These are phyloP conservation scores for Metridium senile DNA, from an alignment of 92 coral and sea anemone genomes.

Conservation along the genomic window DNA sequence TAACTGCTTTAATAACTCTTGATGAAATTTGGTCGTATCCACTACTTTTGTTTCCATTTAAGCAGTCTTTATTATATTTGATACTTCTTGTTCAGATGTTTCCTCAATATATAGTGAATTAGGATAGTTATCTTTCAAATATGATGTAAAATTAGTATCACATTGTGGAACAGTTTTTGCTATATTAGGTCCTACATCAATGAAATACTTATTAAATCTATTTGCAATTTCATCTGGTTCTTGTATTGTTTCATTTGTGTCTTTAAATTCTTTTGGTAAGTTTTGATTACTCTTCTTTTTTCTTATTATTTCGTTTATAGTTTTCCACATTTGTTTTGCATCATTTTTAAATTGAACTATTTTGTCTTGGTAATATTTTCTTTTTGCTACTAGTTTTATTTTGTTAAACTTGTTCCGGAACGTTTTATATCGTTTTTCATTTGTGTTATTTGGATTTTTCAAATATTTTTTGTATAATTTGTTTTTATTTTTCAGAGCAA, in stretches of 20 bases:
- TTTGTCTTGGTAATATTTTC: constrained; percentile 22
- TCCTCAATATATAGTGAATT: too few relatives aligned
- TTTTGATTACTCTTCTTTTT: constrained; percentile 27
- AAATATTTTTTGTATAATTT: constrained; percentile 4
- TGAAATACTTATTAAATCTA: constrained; percentile 46
- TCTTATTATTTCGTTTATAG: constrained; percentile 52
- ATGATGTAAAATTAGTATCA: too few relatives aligned
- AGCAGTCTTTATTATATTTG: too few relatives aligned
- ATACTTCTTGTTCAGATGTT: too few relatives aligned
- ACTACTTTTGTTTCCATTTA: too few relatives aligned
- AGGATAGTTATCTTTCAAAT: too few relatives aligned
- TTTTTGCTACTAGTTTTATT: constrained; percentile 9
- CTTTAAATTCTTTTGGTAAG: constrained; percentile 36
- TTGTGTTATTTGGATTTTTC: background rate
- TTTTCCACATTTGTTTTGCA: constrained; percentile 45
- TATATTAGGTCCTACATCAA: constrained; percentile 25
- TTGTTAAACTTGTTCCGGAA: constrained; percentile 35
- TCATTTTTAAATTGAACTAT: constrained; percentile 27
- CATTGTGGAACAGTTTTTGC: too few relatives aligned
- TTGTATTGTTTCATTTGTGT: constrained; percentile 31
- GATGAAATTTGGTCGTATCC: too few relatives aligned
- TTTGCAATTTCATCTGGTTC: constrained; percentile 49
- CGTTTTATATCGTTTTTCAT: constrained; percentile 24
- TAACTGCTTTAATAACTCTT: too few relatives aligned
- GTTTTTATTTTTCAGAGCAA: constrained; percentile 5